Conservation (phyloP, 2,797 vertebrate genomes). For the Sebastes dallii region DNA sequence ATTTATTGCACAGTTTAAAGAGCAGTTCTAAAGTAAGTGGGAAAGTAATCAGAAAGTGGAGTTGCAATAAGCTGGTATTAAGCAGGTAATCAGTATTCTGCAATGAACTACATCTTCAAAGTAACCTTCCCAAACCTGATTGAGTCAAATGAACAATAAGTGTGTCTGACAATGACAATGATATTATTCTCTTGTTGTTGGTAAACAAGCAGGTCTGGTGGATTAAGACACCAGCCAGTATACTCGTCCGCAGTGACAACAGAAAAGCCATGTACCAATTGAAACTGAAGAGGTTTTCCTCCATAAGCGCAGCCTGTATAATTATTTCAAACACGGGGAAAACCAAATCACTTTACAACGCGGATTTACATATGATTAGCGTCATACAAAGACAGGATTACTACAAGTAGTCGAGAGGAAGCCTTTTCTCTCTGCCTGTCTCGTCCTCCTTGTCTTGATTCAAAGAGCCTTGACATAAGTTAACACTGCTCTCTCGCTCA, state of each 20-base stretch:
- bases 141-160: constrained; percentile 77
- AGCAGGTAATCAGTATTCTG: constrained; percentile 75
- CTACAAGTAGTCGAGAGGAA: constrained; percentile 68
- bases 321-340: constrained; percentile 83
- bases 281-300: constrained; percentile 77
- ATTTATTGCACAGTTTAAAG: constrained; percentile 30
- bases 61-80: constrained; percentile 62
- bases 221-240: constrained; percentile 72
- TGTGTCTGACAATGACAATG: constrained; percentile 71
- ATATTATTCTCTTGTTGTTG: constrained; percentile 72
- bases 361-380: constrained; percentile 84
- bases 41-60: constrained; percentile 52
- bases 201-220: constrained; percentile 75
- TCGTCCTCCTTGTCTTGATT: constrained; percentile 68
- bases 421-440: constrained; percentile 59
- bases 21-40: constrained; percentile 34
- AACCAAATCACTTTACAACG: constrained; percentile 83
- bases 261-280: constrained; percentile 70
- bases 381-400: constrained; percentile 81
- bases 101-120: constrained; percentile 64
- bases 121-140: constrained; percentile 75
- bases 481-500: constrained; percentile 50
- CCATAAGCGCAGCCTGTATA: constrained; percentile 73
- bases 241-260: constrained; percentile 68
- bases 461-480: constrained; percentile 72